Base-by-base conservation (phyloP, 2,797 vertebrate species). In the Ciconia nigra region DNA sequence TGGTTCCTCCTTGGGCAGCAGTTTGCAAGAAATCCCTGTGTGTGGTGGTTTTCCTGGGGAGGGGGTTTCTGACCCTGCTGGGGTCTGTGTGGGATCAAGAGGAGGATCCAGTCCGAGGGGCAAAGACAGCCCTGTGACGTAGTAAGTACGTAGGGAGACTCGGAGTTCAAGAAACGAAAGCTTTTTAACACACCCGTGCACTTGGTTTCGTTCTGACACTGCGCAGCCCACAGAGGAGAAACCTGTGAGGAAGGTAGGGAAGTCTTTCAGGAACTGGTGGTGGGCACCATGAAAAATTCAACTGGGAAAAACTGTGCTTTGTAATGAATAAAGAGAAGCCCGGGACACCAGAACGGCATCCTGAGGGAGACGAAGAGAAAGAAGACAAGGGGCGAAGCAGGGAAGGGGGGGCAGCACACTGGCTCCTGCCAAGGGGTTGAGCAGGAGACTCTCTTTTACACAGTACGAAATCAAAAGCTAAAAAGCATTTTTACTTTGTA, bases 111-210 rank as follows among this genome's bases (percentile, higher is more conserved):
- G 10, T 1, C 46, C 8, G 37, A 46, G 55, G 15, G n/a, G 10
- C 22, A 28, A 28, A 25, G 35, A 2, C 37, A 35, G 52, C 37
- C 17, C 11, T 0, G 5, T 25, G 44, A 21, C 1, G 2, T 24
- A 28, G 21, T 29, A 57, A 58, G 13, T 25, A 31, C 1, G 1
- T 13, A 20, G 35, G 31, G 25, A 65, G 26, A 20, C 54, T 25
- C 9, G 3, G 51, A 57, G 37, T 25, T 85, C 18, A 28, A 13
- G 26, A 24, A 33, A 46, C 19, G 5, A 33, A 77, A 54, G 19
- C 24, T 28, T 57, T 57, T 61, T 28, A 39, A 11, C 18, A 13
- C 5, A 1, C 22, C 13, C 16, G 1, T 5, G 3, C 26, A 9
- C 15, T 12, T 28, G 8, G n/a, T 39, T 78, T 78, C 55, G 13